Percentiles rank a stretch among this genome's conserved stretches.
Conservation (phyloP, 2,888 invertebrate species). For the Entomobrya proxima region DNA sequence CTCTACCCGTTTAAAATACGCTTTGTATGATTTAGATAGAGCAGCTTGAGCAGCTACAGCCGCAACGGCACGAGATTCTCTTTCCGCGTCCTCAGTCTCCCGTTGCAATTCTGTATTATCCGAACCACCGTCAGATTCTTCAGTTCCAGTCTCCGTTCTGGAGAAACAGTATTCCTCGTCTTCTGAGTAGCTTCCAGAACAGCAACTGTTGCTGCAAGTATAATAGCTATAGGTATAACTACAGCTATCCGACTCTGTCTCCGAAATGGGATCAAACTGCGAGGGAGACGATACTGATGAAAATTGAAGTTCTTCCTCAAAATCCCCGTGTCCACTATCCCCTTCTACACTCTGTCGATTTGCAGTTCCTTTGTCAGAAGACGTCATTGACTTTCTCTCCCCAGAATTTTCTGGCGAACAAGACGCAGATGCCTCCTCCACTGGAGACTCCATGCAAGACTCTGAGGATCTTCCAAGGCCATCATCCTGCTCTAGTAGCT, state of each 20-base stretch:
- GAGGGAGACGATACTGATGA: conserved; percentile 67
- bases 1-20: conserved; percentile 70
- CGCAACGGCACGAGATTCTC: conserved; percentile 46
- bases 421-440: conserved; percentile 12
- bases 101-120: conserved; percentile 48
- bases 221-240: conserved; percentile 64
- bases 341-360: conserved; percentile 53
- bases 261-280: conserved; percentile 61
- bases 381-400: conserved; percentile 43
- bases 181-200: conserved; percentile 61
- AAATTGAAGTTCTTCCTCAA: conserved; percentile 68
- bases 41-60: conserved; percentile 51
- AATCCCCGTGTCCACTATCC: conserved; percentile 70
- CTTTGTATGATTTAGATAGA: conserved; percentile 62
- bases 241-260: conserved; percentile 62
- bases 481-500: conserved; percentile 48
- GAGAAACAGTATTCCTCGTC: conserved; percentile 53
- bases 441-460: conserved; percentile 43
- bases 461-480: conserved; percentile 52
- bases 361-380: conserved; percentile 51
- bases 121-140: conserved; percentile 24
- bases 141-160: conserved; percentile 46
- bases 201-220: conserved; percentile 66
- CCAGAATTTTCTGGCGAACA: conserved; percentile 34
- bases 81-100: conserved; percentile 44